These are phyloP conservation scores for Lepidurus apus DNA, from an alignment of 1,140 invertebrate genomes.

Conservation along the genomic window DNA sequence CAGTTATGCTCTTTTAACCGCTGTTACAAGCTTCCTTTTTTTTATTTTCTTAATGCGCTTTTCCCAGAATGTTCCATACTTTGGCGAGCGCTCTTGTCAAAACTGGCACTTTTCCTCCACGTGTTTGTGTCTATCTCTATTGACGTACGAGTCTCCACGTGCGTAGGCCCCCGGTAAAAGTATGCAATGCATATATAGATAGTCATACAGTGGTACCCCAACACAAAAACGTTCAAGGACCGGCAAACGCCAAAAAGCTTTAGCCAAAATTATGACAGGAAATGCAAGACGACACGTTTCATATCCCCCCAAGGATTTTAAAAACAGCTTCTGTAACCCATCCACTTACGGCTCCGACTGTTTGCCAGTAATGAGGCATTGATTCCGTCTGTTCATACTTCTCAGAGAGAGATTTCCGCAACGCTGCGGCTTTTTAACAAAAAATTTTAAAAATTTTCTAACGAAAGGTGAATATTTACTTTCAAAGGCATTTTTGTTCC, in stretches of 20 bases:
- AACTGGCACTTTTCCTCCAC: neutral
- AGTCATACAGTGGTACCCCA: too few relatives aligned
- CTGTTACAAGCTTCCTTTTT: neutral
- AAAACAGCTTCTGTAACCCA: neutral
- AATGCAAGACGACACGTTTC: constrained; percentile 17
- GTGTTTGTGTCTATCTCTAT: neutral
- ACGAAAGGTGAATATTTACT: too few relatives aligned
- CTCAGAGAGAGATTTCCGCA: neutral
- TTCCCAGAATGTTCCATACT: neutral
- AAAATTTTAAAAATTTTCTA: too few relatives aligned
- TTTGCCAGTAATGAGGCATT: constrained; percentile 15
- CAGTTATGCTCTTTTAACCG: neutral
- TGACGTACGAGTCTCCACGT: constrained; percentile 12
- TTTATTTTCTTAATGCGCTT: neutral
- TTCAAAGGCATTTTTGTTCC: too few relatives aligned
- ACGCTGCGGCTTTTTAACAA: neutral
- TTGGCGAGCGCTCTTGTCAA: neutral
- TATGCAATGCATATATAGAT: too few relatives aligned
- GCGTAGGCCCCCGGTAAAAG: neutral
- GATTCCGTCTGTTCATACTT: constrained; percentile 6
- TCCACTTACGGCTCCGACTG: neutral
- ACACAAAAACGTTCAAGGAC: neutral
- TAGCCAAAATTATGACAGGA: constrained; percentile 2
- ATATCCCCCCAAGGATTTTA: neutral
- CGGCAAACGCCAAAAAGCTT: neutral